phyloP scores from a whole-genome alignment of 2,113 vertebrate genomes.

The Phyllopteryx taeniolatus region DNA sequence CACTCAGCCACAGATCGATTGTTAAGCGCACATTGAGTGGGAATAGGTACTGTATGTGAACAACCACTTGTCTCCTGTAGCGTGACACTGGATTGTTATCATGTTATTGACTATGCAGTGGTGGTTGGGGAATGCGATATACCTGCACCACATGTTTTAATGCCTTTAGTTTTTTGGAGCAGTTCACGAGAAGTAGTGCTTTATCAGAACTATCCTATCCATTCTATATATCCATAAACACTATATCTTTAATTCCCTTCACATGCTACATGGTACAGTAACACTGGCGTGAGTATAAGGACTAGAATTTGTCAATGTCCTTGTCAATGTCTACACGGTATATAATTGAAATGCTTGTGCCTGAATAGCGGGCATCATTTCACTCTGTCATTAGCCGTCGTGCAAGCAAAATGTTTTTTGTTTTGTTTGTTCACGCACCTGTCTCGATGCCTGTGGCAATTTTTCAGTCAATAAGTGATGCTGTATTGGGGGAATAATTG shows the following conservation, averaged over 20 bases:
- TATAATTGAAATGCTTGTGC: conserved; percentile 16
- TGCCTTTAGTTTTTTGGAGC: not conserved
- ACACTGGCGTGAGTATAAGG: not conserved
- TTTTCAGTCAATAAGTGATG: conserved; percentile 70
- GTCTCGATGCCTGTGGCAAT: conserved; percentile 66
- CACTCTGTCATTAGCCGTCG: conserved; percentile 62
- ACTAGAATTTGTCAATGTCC: not conserved
- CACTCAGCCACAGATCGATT: no score
- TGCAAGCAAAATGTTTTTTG: conserved; percentile 62
- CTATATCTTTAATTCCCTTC: not conserved
- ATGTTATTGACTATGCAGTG: not conserved
- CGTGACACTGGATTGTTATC: conserved; percentile 33
- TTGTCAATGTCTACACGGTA: not conserved
- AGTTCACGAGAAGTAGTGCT: not conserved
- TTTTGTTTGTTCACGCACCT: conserved; percentile 35
- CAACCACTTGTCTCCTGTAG: no score
- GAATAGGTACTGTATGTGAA: no score
- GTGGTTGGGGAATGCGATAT: not conserved
- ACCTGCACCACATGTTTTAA: not conserved
- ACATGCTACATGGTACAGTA: not conserved
- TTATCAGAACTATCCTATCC: not conserved
- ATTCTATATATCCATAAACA: not conserved
- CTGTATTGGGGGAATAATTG: conserved; percentile 62
- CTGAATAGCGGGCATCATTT: conserved; percentile 37
- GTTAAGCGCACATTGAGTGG: no score